Conservation (phyloP, 2,797 vertebrate species). For the Sebastes flavidus region DNA sequence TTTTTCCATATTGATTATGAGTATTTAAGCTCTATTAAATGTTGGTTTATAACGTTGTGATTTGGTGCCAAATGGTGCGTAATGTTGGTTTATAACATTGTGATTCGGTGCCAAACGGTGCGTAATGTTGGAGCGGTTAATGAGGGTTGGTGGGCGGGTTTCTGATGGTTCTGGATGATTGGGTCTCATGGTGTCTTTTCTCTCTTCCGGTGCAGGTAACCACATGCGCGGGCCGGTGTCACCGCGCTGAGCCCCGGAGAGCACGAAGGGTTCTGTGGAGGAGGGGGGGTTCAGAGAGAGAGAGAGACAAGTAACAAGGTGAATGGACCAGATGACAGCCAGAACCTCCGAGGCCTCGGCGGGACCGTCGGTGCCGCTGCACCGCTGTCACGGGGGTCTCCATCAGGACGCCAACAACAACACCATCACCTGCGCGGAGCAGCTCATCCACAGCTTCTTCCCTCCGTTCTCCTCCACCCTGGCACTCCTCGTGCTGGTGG, state of each 20-base stretch:
- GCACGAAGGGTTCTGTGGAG: slow-evolving; percentile 44
- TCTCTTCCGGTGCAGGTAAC: slow-evolving; percentile 64
- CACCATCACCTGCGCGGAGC: slow-evolving; percentile 86
- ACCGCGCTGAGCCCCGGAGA: slow-evolving; percentile 67
- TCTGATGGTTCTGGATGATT: not conserved
- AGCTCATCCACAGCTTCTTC: slow-evolving; percentile 85
- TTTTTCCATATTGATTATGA: no score
- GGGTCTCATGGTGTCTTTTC: slow-evolving; percentile 48
- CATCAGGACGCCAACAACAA: slow-evolving; percentile 69
- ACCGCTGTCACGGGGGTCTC: slow-evolving; percentile 85
- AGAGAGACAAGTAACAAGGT: slow-evolving; percentile 10
- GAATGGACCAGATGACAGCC: slow-evolving; percentile 87
- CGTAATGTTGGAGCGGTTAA: not conserved
- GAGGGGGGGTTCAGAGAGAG: slow-evolving; percentile 46
- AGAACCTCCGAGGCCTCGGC: slow-evolving; percentile 83
- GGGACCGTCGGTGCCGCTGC: slow-evolving; percentile 86
- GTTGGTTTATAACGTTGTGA: no score
- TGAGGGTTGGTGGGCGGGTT: slow-evolving; percentile 39
- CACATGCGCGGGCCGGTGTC: slow-evolving; percentile 75
- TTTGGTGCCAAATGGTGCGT: no score
- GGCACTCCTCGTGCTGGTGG: slow-evolving; percentile 92
- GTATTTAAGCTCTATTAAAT: no score
- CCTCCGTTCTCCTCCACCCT: slow-evolving; percentile 94
- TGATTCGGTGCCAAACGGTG: not conserved
- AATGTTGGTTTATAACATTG: not conserved